These are phyloP conservation scores for Burhinus bistriatus DNA, from an alignment of 2,113 vertebrate species.

Conservation along the genomic window DNA sequence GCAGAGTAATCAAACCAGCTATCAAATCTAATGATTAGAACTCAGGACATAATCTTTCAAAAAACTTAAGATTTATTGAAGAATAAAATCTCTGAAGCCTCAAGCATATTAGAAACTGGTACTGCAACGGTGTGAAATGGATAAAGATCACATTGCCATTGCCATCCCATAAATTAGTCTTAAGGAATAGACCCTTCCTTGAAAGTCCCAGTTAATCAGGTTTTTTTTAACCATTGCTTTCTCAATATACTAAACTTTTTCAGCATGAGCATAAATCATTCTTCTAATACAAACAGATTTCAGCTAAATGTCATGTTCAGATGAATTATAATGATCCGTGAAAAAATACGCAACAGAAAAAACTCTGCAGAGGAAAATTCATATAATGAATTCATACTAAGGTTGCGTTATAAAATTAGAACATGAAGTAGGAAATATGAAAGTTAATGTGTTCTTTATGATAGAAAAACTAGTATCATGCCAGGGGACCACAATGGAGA, in stretches of 20 bases:
- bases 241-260: not conserved
- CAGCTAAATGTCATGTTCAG: slow-evolving; percentile 36
- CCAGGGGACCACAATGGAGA: not conserved
- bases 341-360: not conserved
- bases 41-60: not conserved
- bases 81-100: slow-evolving; percentile 24
- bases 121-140: not conserved
- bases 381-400: not conserved
- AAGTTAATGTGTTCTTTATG: not conserved
- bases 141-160: not conserved
- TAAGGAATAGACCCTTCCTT: not conserved
- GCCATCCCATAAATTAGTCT: not conserved
- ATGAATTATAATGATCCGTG: slow-evolving; percentile 27
- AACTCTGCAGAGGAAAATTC: slow-evolving; percentile 27
- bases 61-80: slow-evolving; percentile 8
- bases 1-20: slow-evolving; percentile 17
- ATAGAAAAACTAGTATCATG: not conserved
- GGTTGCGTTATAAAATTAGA: slow-evolving; percentile 5
- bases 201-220: not conserved
- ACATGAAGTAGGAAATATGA: not conserved
- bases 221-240: not conserved
- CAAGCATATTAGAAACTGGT: not conserved
- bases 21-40: slow-evolving; percentile 40
- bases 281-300: not conserved
- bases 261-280: not conserved